Evolutionary conservation across 2,113 vertebrate species (phyloP).

Genomic region (Nannospalax galili): DNA sequence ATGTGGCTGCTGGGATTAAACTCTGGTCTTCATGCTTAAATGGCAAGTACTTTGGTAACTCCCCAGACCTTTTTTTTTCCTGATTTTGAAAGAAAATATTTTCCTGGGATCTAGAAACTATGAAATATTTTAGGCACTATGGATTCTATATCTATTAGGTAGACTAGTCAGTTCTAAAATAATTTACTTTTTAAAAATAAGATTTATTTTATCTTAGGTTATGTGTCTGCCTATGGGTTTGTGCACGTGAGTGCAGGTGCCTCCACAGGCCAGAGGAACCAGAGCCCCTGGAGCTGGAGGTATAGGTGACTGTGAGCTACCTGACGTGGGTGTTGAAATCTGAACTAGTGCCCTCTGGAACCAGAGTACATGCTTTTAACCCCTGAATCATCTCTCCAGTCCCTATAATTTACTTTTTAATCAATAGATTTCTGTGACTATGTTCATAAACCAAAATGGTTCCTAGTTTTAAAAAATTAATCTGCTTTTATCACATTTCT

Average conservation of each 20-base stretch:
- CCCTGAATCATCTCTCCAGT: too few relatives aligned
- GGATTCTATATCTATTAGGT: background rate
- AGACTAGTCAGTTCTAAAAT: background rate
- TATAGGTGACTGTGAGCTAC: too few relatives aligned
- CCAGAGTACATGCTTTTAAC: too few relatives aligned
- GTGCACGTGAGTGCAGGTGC: too few relatives aligned
- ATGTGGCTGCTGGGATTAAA: background rate
- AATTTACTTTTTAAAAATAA: background rate
- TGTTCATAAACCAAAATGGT: background rate
- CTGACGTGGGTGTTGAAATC: too few relatives aligned
- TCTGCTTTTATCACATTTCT: background rate
- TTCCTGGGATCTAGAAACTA: background rate
- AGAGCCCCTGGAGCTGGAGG: too few relatives aligned
- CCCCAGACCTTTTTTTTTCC: background rate
- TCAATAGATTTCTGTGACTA: background rate
- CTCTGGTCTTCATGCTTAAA: background rate
- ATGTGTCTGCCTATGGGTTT: too few relatives aligned
- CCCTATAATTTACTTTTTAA: background rate
- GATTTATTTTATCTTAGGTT: background rate
- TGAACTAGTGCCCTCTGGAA: too few relatives aligned
- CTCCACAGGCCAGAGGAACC: too few relatives aligned
- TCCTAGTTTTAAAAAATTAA: background rate
- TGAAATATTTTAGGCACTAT: background rate
- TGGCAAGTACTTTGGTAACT: background rate
- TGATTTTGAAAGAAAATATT: conserved; percentile 28